Evolutionary conservation across 2,113 vertebrate species (phyloP), one percentile per base, ranked within the genome.

Genomic region (Seriola rivoliana): DNA sequence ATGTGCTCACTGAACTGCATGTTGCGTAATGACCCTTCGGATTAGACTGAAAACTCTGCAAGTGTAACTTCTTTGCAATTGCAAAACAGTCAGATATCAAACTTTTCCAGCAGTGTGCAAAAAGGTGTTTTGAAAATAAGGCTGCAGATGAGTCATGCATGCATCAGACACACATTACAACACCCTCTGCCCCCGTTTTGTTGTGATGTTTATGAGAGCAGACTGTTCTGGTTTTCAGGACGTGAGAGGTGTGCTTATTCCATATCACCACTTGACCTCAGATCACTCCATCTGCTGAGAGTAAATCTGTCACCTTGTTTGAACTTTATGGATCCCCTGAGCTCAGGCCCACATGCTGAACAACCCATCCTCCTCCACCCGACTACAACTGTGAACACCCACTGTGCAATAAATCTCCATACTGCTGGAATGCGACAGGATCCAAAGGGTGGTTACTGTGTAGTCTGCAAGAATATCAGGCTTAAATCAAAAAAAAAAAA

Each of bases 131-230:
- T 32, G 32, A 67, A 64, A 77, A 72, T 9, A 48, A 75, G 38
- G 46, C 86, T 50, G 59, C 13, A 4, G 59, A 88, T 89, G 85
- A 87, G 84, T 90, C 85, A 88, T 8, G 50, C 58, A 42, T 21
- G 58, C 80, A 71, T 85, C 77, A 72, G n/a, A 25, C 70, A 23
- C 67, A 69, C 65, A 75, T 85, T 75, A 80, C 78, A 62, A 78
- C 85, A 75, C 65, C 57, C 63, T 54, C 65, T 80, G 78, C 40
- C 68, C 70, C 14, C 0, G 12, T 52, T 79, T 52, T 81, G 75
- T 75, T 69, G 63, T 75, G 75, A 77, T 78, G 74, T 84, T 89
- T 85, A 74, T 78, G 78, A 77, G 87, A 85, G 71, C 87, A 86
- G 79, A 68, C 62, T 68, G 86, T 88, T 42, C 88, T 69, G 55